phyloP scores from a whole-genome alignment of 2,113 vertebrate genomes.

The Chloropsis cyanopogon region DNA sequence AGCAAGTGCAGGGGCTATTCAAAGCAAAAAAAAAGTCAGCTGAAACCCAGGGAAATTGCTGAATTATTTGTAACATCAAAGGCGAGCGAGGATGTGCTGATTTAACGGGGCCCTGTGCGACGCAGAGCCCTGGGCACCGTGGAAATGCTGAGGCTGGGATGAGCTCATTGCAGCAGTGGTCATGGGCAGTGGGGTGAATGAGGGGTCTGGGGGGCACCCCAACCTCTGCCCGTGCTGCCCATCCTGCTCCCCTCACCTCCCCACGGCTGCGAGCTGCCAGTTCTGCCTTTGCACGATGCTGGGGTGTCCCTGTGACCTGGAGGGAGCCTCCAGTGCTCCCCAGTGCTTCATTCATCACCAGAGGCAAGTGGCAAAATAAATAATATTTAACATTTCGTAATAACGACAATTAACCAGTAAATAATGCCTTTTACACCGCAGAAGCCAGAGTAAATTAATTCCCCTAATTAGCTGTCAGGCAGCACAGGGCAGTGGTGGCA shows the following conservation, averaged over 20 bases:
- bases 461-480: conserved; percentile 75
- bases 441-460: conserved; percentile 75
- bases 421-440: conserved; percentile 71
- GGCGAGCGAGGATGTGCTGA: not conserved
- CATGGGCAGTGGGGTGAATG: fast-evolving
- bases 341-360: conserved; percentile 36
- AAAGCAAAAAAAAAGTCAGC: not conserved
- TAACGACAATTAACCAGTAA: conserved; percentile 76
- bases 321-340: not conserved
- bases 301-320: not conserved
- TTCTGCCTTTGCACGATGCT: fast-evolving
- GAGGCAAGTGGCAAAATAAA: conserved; percentile 66
- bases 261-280: fast-evolving
- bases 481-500: fast-evolving
- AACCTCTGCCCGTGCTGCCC: not conserved
- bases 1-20: conserved; percentile 22
- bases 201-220: no score
- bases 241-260: not conserved
- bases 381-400: conserved; percentile 77
- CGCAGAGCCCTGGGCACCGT: not conserved
- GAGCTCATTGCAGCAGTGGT: not conserved
- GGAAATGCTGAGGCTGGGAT: not conserved
- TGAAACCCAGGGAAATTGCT: conserved; percentile 2
- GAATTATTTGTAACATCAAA: conserved; percentile 56
- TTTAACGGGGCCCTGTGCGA: not conserved